Evolutionary conservation across 2,113 vertebrate genomes (phyloP).

Genomic region (Xenotilapia longispinis): DNA sequence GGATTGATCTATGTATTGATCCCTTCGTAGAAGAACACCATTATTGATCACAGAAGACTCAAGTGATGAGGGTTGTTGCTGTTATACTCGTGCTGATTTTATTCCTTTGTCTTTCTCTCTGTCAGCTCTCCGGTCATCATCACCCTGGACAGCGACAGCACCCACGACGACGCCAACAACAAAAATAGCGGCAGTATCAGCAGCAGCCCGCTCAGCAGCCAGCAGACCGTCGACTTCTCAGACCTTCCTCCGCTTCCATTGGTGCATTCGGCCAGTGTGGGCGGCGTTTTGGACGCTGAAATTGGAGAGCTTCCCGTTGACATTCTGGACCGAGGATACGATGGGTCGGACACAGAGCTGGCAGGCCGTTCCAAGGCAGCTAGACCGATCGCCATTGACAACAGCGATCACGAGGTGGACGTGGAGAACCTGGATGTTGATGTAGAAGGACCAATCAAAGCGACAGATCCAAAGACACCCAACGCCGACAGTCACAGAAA

Average conservation of each 20-base stretch:
- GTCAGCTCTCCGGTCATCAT: conserved; percentile 51
- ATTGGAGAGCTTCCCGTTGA: conserved; percentile 30
- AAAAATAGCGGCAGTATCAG: neutral
- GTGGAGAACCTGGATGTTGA: conserved; percentile 7
- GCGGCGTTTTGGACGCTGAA: neutral
- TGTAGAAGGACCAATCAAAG: neutral
- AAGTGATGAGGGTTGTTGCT: neutral
- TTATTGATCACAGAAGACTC: neutral
- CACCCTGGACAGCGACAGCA: conserved; percentile 60
- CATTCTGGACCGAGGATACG: conserved; percentile 18
- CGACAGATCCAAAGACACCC: neutral
- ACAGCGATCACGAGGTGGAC: conserved; percentile 1
- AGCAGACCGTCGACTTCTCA: conserved; percentile 42
- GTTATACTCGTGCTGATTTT: neutral
- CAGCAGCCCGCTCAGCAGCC: conserved; percentile 46
- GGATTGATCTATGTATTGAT: neutral
- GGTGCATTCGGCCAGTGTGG: neutral
- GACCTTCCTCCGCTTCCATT: conserved; percentile 25
- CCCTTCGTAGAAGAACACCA: neutral
- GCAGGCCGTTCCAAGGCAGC: neutral
- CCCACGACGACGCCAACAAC: neutral
- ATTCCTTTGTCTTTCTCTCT: neutral
- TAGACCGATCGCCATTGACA: neutral
- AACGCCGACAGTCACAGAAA: rapidly evolving
- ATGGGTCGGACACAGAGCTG: neutral